Base-by-base conservation (phyloP, 1,140 invertebrate genomes). In the Calosoma granatense region DNA sequence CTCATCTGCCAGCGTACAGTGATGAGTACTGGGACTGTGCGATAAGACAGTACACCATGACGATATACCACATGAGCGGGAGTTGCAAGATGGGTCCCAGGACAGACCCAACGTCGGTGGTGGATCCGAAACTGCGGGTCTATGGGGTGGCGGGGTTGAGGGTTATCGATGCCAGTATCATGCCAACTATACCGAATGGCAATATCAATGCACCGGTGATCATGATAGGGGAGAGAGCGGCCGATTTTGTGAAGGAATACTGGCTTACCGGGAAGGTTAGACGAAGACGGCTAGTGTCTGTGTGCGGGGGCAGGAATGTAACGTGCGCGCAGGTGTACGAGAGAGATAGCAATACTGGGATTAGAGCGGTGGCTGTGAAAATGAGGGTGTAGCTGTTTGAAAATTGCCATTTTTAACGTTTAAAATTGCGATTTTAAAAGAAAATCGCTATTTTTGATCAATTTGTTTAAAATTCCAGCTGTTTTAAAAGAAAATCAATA, bases 211-310 rank as follows among this genome's bases (percentile, higher is more conserved):
- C 88, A 0, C 87, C 89, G 0, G 83, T 85, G 0, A 88, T 95
- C 9, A 95, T 95, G 92, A 90, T 97, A n/a, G 93, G 76, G 0
- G 93, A 97, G 66, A 94, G 93, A 68, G 92, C 86, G 0, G 81
- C 92, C 0, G 92, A 95, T 73, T 67, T 94, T 67, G 86, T 96
- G 4, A 90, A 90, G 66, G 74, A 80, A 55, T 72, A 83, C 26
- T 90, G 87, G 87, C 60, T 78, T 1, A 57, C 61, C 1, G 74
- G 67, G 20, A 59, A 58, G 12, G 67, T 62, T 17, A 71, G 67
- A 56, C 72, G 72, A 61, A 69, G 59, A 41, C 65, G 65, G 55
- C n/a, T n/a, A n/a, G n/a, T n/a, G n/a, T n/a, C n/a, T 70, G 68
- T 64, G 62, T 56, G 14, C 58, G 20, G 22, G 56, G 23, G 57